Evolutionary conservation across 2,888 invertebrate species (phyloP).

Genomic region (Trachelus iudaicus): DNA sequence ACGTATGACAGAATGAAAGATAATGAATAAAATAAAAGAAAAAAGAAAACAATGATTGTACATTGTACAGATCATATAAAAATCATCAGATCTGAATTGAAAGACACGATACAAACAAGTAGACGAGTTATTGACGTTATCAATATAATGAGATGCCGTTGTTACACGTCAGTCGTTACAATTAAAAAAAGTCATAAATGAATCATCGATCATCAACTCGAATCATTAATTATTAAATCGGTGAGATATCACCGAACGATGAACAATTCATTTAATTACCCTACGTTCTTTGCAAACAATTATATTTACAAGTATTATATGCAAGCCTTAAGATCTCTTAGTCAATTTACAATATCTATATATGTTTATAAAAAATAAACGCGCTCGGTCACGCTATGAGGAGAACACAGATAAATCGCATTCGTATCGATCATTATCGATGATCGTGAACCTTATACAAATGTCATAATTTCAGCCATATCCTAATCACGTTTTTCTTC

Average conservation of each 20-base stretch:
- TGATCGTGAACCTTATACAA: neutral
- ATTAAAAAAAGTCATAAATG: neutral
- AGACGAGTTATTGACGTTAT: neutral
- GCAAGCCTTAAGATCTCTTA: constrained; percentile 4
- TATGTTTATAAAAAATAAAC: constrained; percentile 44
- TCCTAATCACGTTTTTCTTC: neutral
- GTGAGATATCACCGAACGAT: neutral
- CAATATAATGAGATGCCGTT: neutral
- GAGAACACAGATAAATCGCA: constrained; percentile 15
- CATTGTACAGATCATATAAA: neutral
- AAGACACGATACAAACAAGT: neutral
- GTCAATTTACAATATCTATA: constrained; percentile 35
- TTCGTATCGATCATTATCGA: neutral
- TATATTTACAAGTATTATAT: neutral
- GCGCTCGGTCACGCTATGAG: constrained; percentile 27
- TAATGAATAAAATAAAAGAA: neutral
- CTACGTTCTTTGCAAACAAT: neutral
- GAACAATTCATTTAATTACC: neutral
- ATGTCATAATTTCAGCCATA: neutral
- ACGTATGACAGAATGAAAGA: neutral
- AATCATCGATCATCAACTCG: neutral
- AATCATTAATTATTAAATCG: neutral
- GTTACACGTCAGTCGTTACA: neutral
- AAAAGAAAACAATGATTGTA: neutral
- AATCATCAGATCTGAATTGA: neutral